A percentile compares a stretch with the other conserved stretches of the same genome.
phyloP scores from a whole-genome alignment of 2,797 vertebrate species.

The Acanthurus leucopareius region DNA sequence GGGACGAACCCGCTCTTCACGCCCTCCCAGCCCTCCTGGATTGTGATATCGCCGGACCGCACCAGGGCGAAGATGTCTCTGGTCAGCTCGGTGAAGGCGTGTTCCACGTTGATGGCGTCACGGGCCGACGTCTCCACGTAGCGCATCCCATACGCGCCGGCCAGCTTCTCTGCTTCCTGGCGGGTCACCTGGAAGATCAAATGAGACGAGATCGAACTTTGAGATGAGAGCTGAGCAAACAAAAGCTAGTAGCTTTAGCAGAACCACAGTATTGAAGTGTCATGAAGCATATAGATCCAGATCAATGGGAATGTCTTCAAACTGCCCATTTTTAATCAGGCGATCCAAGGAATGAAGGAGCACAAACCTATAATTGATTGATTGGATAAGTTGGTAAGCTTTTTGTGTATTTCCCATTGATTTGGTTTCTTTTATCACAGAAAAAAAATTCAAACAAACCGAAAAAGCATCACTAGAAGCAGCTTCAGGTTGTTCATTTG shows the following conservation, averaged over 20 bases:
- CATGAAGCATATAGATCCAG: background rate
- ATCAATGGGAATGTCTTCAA: background rate
- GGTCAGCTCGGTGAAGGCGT: conserved; percentile 98
- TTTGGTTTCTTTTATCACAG: too few relatives aligned
- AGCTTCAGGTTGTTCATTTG: too few relatives aligned
- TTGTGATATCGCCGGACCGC: conserved; percentile 94
- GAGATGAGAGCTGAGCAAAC: background rate
- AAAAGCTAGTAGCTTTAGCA: background rate
- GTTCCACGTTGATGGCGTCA: conserved; percentile 98
- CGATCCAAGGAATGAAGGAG: background rate
- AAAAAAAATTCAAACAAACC: too few relatives aligned
- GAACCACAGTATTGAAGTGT: background rate
- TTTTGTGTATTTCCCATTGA: too few relatives aligned
- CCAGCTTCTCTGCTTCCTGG: conserved; percentile 97
- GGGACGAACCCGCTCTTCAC: conserved; percentile 99
- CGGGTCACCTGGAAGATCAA: conserved; percentile 85
- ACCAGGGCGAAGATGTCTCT: conserved; percentile 97
- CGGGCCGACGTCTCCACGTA: conserved; percentile 98
- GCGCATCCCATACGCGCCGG: conserved; percentile 94
- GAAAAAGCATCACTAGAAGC: too few relatives aligned
- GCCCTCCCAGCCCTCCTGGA: conserved; percentile 99
- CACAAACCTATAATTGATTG: background rate
- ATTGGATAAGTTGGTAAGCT: too few relatives aligned
- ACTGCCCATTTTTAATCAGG: background rate
- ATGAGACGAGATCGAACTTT: background rate